phyloP scores from a whole-genome alignment of 2,797 vertebrate genomes.

The Ciconia nigra region DNA sequence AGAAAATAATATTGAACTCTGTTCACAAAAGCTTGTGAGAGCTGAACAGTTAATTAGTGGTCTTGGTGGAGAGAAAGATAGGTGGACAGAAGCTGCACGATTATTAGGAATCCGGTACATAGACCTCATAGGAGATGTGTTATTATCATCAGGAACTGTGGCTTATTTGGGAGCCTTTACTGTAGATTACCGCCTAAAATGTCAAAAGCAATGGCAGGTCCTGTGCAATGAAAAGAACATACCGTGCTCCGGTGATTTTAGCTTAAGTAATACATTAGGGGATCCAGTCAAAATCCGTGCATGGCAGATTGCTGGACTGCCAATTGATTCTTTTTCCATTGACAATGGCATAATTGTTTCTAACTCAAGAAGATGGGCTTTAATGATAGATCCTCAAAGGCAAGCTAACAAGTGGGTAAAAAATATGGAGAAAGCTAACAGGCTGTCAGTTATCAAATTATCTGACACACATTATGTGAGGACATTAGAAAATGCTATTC shows the following conservation, averaged over 20 bases:
- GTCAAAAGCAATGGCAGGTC: constrained; percentile 84
- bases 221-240: constrained; percentile 83
- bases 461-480: constrained; percentile 87
- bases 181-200: constrained; percentile 83
- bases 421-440: constrained; percentile 92
- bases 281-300: constrained; percentile 87
- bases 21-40: constrained; percentile 87
- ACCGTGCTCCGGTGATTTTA: constrained; percentile 86
- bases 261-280: constrained; percentile 84
- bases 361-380: constrained; percentile 89
- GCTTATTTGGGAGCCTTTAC: constrained; percentile 94
- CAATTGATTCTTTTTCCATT: constrained; percentile 90
- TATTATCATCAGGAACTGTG: constrained; percentile 88
- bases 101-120: constrained; percentile 79
- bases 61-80: constrained; percentile 92
- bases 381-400: constrained; percentile 95
- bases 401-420: constrained; percentile 97
- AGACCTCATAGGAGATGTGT: constrained; percentile 89
- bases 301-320: constrained; percentile 91
- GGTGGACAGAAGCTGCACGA: constrained; percentile 89
- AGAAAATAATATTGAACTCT: constrained; percentile 87
- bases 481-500: constrained; percentile 86
- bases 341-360: constrained; percentile 94
- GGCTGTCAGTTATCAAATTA: constrained; percentile 86
- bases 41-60: constrained; percentile 91